Conservation (phyloP, 2,113 vertebrate species). For the Malurus alboscapulatus region DNA sequence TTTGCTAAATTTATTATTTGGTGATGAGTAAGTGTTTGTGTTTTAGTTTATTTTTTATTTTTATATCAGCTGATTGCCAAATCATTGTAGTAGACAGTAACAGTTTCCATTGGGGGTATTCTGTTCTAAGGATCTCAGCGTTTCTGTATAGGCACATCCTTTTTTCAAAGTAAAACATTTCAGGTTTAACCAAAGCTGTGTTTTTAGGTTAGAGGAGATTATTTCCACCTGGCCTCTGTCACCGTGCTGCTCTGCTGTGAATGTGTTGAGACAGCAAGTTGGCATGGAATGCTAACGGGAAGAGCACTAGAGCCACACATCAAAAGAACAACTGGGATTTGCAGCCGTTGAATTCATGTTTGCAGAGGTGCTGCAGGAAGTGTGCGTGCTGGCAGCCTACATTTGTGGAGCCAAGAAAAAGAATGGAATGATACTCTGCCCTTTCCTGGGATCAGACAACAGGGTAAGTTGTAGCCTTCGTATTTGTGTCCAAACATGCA, state of each 20-base stretch:
- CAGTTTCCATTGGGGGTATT: background rate
- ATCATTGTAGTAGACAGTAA: background rate
- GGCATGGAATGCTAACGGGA: background rate
- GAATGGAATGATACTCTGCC: background rate
- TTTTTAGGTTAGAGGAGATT: background rate
- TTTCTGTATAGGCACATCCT: background rate
- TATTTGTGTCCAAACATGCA: background rate
- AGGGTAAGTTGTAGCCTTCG: background rate
- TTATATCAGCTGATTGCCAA: background rate
- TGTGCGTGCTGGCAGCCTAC: rapidly evolving
- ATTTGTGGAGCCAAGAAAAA: background rate
- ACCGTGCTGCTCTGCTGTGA: background rate
- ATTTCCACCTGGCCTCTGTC: background rate
- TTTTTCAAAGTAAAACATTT: background rate
- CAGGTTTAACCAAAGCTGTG: background rate
- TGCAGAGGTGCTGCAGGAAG: background rate
- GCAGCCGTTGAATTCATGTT: background rate
- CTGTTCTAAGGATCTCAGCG: background rate
- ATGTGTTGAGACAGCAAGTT: background rate
- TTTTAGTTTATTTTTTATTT: background rate
- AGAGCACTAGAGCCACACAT: background rate
- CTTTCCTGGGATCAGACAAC: background rate
- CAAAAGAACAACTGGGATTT: background rate
- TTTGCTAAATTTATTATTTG: background rate
- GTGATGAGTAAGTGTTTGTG: background rate